Evolutionary conservation across 2,797 vertebrate genomes (phyloP).

Genomic region (Buceros bicornis): DNA sequence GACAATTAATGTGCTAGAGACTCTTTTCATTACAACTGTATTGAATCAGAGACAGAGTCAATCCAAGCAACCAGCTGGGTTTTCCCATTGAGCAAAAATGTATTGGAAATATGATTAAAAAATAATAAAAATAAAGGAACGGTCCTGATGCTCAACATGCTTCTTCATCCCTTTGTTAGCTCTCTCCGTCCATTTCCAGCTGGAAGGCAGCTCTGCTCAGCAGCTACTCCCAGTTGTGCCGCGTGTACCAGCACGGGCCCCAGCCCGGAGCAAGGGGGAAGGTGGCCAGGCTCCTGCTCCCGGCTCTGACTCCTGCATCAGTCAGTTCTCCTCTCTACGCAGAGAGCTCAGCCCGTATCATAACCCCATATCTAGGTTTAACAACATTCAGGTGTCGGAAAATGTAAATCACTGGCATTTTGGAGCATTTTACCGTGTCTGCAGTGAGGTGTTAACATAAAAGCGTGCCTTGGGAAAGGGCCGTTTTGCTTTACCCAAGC

Average conservation of each 20-base stretch:
- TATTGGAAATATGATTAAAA: not conserved
- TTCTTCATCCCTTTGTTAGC: not conserved
- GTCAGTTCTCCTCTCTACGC: not conserved
- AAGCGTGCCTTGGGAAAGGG: accelerated
- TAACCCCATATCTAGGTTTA: not conserved
- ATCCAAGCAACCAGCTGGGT: not conserved
- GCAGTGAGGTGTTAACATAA: not conserved
- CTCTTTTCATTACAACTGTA: slow-evolving; percentile 51
- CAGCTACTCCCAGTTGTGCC: not conserved
- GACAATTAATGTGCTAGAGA: slow-evolving; percentile 64
- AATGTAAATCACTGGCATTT: not conserved
- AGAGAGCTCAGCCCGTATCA: not conserved
- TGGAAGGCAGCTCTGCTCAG: not conserved
- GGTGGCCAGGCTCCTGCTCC: not conserved
- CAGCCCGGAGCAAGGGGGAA: not conserved
- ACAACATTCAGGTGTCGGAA: not conserved
- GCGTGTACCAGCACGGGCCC: accelerated
- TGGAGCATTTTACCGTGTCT: accelerated
- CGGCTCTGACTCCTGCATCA: not conserved
- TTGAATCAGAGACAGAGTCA: slow-evolving; percentile 49
- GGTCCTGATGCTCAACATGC: not conserved
- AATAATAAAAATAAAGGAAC: not conserved
- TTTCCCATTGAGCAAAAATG: not conserved
- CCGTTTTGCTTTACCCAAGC: not conserved
- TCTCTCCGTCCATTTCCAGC: not conserved